A percentile compares a stretch with the other conserved stretches of the same genome.
Evolutionary conservation across 2,888 invertebrate species (phyloP).

Genomic region (Lepeophtheirus nordmannii): DNA sequence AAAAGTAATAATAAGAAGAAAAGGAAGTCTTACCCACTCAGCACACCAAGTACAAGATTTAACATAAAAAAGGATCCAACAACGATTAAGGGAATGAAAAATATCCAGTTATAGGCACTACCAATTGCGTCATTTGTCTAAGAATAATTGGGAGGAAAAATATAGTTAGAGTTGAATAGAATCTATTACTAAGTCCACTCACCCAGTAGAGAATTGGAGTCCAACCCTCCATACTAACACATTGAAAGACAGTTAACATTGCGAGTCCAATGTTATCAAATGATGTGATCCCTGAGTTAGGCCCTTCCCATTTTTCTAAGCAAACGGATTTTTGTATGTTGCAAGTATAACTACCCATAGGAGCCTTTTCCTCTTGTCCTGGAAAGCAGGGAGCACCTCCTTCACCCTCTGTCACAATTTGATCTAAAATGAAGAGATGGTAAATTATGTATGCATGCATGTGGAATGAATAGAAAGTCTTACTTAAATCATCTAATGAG

Average conservation of each 20-base stretch:
- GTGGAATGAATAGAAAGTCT: slow-evolving; percentile 18
- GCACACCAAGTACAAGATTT: slow-evolving; percentile 99
- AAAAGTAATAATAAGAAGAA: not conserved
- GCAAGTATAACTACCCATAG: slow-evolving; percentile 30
- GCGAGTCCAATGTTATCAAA: slow-evolving; percentile 45
- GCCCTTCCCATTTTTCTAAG: slow-evolving; percentile 36
- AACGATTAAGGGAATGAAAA: slow-evolving; percentile 99
- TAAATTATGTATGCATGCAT: not conserved
- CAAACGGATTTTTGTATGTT: slow-evolving; percentile 31
- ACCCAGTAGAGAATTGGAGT: slow-evolving; percentile 44
- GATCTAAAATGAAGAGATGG: slow-evolving; percentile 27
- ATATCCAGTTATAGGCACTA: slow-evolving; percentile 97
- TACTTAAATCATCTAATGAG: slow-evolving; percentile 30
- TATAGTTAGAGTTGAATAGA: no score
- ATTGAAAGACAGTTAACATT: slow-evolving; percentile 46
- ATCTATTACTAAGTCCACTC: no score
- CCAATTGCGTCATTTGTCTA: slow-evolving; percentile 99
- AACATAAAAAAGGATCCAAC: slow-evolving; percentile 99
- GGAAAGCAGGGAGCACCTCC: slow-evolving; percentile 29
- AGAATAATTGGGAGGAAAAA: slow-evolving; percentile 24
- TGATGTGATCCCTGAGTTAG: slow-evolving; percentile 42
- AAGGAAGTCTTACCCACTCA: slow-evolving; percentile 79
- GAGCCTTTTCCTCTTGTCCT: slow-evolving; percentile 27
- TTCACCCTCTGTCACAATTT: slow-evolving; percentile 30
- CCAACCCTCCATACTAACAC: slow-evolving; percentile 47